Conservation (phyloP, 2,113 vertebrate species). For the Erythrocercus mccallii region DNA sequence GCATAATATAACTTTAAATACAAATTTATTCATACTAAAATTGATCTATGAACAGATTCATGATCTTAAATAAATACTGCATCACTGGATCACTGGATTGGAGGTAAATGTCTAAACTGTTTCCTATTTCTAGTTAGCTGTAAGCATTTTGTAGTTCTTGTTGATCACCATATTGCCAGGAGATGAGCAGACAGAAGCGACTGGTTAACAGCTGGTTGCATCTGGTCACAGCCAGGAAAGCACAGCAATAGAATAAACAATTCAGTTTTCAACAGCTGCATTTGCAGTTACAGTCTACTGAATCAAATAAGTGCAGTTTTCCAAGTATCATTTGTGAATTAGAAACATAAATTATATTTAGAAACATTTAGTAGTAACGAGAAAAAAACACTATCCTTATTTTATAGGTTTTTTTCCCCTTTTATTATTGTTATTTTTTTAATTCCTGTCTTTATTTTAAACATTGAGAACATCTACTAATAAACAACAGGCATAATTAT, state of each 20-base stretch:
- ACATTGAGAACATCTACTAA: background rate
- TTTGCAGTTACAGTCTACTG: constrained; percentile 32
- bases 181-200: constrained; percentile 46
- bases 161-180: constrained; percentile 17
- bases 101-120: background rate
- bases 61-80: background rate
- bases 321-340: constrained; percentile 11
- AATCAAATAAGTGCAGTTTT: constrained; percentile 34
- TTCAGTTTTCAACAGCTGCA: constrained; percentile 56
- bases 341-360: constrained; percentile 45
- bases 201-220: constrained; percentile 74
- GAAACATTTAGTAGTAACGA: background rate
- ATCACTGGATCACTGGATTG: background rate
- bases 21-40: background rate
- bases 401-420: background rate
- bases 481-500: background rate
- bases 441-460: background rate
- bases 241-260: constrained; percentile 55
- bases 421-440: background rate
- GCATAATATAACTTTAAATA: background rate
- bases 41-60: background rate
- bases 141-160: background rate
- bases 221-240: constrained; percentile 63
- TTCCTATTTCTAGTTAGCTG: constrained; percentile 10
- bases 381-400: background rate